Evolutionary conservation across 2,113 vertebrate species (phyloP), one percentile per base, ranked within the genome.

Genomic region (Nipponia nippon): DNA sequence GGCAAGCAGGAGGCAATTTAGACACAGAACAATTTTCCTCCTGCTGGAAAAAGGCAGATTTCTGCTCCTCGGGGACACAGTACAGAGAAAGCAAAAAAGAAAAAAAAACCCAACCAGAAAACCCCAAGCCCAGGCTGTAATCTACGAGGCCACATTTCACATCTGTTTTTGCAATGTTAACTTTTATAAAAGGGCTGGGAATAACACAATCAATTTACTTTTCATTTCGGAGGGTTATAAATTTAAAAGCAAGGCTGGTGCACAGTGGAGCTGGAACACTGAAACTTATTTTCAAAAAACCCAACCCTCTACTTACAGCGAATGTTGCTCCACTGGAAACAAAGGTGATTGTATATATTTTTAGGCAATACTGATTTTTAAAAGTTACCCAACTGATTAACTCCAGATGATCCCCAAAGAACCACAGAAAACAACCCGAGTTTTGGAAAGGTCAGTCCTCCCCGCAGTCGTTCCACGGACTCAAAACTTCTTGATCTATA

Each of bases 141-240:
- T 93, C 97, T 95, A 75, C 8, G 7, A 91, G 83, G 91, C 92
- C 95, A 88, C 95, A 95, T 90, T 95, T 93, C 95, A 92, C 96
- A 96, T 95, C 97, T 97, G 97, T 88, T 96, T 97, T 96, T 94
- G 92, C 85, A 93, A 95, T 70, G 97, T 88, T 91, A 93, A 96
- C 93, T 96, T 95, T 93, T 95, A 95, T 87, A 96, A 96, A 97
- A 93, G 94, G 87, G 87, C 65, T 89, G 88, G 86, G 93, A 97
- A 96, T 95, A 96, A 96, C 84, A 89, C 80, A 78, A 96, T 93
- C 97, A 73, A 92, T 96, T 97, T 94, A 69, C 90, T 97, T 96
- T 93, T 95, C 92, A 94, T 94, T 96, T 95, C 70, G 92, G 78
- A 91, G 93, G 80, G 87, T 78, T 95, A 90, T 93, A 79, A 87